A percentile compares a stretch with the other conserved stretches of the same genome.
Conservation (phyloP, 1,140 invertebrate genomes). For the Protaetia brevitarsis region DNA sequence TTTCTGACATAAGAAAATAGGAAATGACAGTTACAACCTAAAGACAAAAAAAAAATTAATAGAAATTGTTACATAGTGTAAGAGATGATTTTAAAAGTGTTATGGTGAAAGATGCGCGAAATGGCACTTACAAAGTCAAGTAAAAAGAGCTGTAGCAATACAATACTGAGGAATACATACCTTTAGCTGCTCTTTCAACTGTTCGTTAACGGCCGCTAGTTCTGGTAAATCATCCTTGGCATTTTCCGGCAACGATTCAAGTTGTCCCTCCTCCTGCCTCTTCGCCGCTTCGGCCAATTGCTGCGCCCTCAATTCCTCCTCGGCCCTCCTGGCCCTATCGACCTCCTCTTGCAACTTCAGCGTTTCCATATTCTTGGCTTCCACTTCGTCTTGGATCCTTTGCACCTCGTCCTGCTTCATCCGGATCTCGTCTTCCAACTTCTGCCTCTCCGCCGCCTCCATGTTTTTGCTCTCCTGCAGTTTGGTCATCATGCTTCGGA, state of each 20-base stretch:
- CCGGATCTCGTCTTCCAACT: constrained; percentile 86
- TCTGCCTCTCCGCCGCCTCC: constrained; percentile 83
- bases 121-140: too few species aligned
- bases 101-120: too few species aligned
- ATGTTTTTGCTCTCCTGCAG: constrained; percentile 82
- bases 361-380: constrained; percentile 85
- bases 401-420: constrained; percentile 84
- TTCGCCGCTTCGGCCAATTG: constrained; percentile 34
- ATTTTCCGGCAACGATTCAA: constrained; percentile 40
- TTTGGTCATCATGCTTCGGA: constrained; percentile 85
- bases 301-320: constrained; percentile 37
- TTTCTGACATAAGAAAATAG: too few species aligned
- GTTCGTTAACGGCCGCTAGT: constrained; percentile 39
- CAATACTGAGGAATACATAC: too few species aligned
- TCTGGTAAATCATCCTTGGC: constrained; percentile 41
- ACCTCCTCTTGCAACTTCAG: constrained; percentile 76
- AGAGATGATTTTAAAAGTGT: too few species aligned
- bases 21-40: too few species aligned
- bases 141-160: too few species aligned
- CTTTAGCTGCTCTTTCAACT: constrained; percentile 42
- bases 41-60: too few species aligned
- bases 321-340: constrained; percentile 40
- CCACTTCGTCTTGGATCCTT: constrained; percentile 82
- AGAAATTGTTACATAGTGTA: too few species aligned
- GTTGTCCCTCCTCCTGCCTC: constrained; percentile 29